Conservation (phyloP, 2,888 invertebrate species). For the Lomographa bimaculata region DNA sequence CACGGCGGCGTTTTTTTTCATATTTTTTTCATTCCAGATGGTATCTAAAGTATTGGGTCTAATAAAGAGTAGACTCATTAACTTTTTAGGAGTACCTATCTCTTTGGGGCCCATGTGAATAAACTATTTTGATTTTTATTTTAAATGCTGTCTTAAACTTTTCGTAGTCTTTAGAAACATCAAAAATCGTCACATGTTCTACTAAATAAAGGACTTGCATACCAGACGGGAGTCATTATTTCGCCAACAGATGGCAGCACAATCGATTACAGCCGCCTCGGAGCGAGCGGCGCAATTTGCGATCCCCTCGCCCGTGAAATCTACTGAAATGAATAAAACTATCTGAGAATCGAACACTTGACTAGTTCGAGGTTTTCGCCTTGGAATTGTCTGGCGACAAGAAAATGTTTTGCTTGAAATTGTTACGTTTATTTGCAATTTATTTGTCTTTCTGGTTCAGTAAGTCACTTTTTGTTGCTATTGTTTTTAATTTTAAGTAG, state of each 20-base stretch:
- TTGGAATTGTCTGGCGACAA: constrained; percentile 21
- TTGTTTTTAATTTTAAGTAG: too few relatives aligned
- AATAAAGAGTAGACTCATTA: too few relatives aligned
- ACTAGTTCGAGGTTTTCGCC: constrained; percentile 39
- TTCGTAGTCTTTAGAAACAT: too few relatives aligned
- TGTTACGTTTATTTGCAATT: constrained; percentile 6
- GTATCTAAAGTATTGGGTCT: too few relatives aligned
- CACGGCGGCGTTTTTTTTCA: too few relatives aligned
- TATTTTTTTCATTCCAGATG: too few relatives aligned
- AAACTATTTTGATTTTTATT: too few relatives aligned
- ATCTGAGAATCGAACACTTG: constrained; percentile 66
- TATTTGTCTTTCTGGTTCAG: too few relatives aligned
- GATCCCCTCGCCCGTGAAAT: constrained; percentile 74
- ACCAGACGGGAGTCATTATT: constrained; percentile 78
- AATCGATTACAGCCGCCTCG: constrained; percentile 71
- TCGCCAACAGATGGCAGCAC: constrained; percentile 80
- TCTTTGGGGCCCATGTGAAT: too few relatives aligned
- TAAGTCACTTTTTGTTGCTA: too few relatives aligned
- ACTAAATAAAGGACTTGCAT: constrained; percentile 62
- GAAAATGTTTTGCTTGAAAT: constrained; percentile 13
- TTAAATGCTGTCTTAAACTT: too few relatives aligned
- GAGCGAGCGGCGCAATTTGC: constrained; percentile 75
- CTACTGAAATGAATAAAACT: constrained; percentile 82
- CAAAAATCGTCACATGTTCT: constrained; percentile 34
- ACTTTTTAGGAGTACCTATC: too few relatives aligned